A percentile compares a stretch with the other conserved stretches of the same genome.
These are phyloP conservation scores for Lates calcarifer DNA, from an alignment of 2,113 vertebrate genomes.

Conservation along the genomic window DNA sequence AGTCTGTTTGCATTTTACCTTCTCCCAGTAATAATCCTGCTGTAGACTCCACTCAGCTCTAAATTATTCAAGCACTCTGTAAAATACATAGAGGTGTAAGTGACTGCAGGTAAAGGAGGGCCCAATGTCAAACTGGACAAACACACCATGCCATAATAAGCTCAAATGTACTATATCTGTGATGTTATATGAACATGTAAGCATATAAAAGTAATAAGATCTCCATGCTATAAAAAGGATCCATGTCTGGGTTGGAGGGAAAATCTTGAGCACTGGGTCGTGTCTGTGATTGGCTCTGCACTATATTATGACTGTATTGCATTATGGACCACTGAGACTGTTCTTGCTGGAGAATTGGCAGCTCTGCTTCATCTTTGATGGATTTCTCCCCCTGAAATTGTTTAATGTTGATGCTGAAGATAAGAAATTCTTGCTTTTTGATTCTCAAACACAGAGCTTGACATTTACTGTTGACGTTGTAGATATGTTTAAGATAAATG, in stretches of 20 bases:
- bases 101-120: constrained; percentile 37
- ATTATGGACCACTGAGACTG: constrained; percentile 51
- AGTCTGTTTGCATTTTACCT: constrained; percentile 54
- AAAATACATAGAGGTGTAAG: constrained; percentile 54
- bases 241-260: constrained; percentile 18
- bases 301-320: constrained; percentile 49
- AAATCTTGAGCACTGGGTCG: constrained; percentile 16
- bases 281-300: constrained; percentile 46
- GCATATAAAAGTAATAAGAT: constrained; percentile 4
- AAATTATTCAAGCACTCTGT: constrained; percentile 67
- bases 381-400: constrained; percentile 53
- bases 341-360: constrained; percentile 47
- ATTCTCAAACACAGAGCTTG: constrained; percentile 4
- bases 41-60: constrained; percentile 39
- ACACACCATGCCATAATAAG: not conserved
- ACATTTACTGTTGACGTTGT: not conserved
- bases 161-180: constrained; percentile 11
- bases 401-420: constrained; percentile 39
- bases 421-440: constrained; percentile 36
- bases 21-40: constrained; percentile 49
- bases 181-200: constrained; percentile 36
- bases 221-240: constrained; percentile 20
- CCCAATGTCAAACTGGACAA: constrained; percentile 37
- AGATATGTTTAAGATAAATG: constrained; percentile 4
- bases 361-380: constrained; percentile 54